Evolutionary conservation across 2,797 vertebrate species (phyloP).

Genomic region (Molossus alvarezi): DNA sequence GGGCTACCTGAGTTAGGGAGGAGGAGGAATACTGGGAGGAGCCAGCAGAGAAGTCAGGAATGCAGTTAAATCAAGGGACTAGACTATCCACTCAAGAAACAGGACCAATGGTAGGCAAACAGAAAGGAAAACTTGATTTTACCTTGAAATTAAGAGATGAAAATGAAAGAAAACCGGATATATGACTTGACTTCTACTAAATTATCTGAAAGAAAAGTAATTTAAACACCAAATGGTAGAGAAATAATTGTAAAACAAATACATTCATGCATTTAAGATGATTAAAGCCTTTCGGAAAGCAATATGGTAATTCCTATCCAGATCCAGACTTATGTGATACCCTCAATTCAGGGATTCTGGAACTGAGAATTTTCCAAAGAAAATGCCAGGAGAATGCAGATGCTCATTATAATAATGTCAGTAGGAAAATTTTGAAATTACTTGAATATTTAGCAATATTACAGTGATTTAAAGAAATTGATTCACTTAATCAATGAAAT

Average conservation of each 20-base stretch:
- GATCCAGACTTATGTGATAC: neutral
- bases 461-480: neutral
- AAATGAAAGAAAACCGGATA: neutral
- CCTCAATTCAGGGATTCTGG: neutral
- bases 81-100: neutral
- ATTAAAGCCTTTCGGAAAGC: constrained; percentile 35
- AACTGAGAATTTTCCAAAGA: constrained; percentile 43
- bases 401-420: neutral
- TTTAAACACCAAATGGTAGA: constrained; percentile 22
- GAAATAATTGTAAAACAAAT: constrained; percentile 56
- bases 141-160: neutral
- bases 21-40: neutral
- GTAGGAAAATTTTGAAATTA: neutral
- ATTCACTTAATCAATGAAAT: neutral
- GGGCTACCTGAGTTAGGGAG: neutral
- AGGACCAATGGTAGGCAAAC: neutral
- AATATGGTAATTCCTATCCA: neutral
- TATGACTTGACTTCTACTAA: constrained; percentile 22
- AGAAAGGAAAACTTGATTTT: neutral
- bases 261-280: neutral
- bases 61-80: neutral
- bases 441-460: neutral
- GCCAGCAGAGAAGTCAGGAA: neutral
- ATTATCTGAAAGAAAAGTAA: constrained; percentile 20
- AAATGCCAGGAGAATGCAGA: constrained; percentile 27